These are phyloP conservation scores for Drosophila multiciliata DNA, from an alignment of 2,888 invertebrate genomes.

Conservation along the genomic window DNA sequence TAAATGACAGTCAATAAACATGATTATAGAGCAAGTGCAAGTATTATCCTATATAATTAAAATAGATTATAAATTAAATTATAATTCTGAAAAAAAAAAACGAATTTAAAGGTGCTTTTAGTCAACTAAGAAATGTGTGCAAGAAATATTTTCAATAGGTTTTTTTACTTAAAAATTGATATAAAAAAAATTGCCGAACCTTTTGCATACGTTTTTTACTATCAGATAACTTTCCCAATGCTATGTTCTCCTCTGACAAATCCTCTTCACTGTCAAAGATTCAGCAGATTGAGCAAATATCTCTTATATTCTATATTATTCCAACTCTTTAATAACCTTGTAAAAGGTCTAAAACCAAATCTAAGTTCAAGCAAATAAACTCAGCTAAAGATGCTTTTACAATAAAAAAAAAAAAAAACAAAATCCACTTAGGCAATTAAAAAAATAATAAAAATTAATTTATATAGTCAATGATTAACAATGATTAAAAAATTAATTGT, in stretches of 20 bases:
- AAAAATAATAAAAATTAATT: not conserved
- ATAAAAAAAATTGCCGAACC: no score
- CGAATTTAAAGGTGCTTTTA: not conserved
- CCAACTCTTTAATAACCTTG: not conserved
- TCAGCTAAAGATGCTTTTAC: not conserved
- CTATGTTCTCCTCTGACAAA: no score
- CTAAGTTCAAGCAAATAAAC: rapidly evolving
- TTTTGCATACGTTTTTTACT: no score
- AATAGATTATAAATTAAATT: not conserved
- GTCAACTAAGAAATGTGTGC: not conserved
- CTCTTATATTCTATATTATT: no score
- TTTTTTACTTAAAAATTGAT: no score
- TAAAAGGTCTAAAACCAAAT: not conserved
- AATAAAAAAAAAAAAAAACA: not conserved
- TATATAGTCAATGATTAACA: not conserved
- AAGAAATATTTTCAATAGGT: not conserved
- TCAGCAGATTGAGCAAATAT: no score
- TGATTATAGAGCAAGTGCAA: not conserved
- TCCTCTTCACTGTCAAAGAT: no score
- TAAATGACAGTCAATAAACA: slow-evolving; percentile 24
- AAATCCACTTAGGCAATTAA: not conserved
- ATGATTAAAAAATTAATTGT: not conserved
- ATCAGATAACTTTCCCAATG: no score
- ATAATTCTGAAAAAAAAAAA: not conserved
- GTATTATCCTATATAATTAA: not conserved